phyloP scores from a whole-genome alignment of 2,113 vertebrate genomes.

The Indicator maculatus region DNA sequence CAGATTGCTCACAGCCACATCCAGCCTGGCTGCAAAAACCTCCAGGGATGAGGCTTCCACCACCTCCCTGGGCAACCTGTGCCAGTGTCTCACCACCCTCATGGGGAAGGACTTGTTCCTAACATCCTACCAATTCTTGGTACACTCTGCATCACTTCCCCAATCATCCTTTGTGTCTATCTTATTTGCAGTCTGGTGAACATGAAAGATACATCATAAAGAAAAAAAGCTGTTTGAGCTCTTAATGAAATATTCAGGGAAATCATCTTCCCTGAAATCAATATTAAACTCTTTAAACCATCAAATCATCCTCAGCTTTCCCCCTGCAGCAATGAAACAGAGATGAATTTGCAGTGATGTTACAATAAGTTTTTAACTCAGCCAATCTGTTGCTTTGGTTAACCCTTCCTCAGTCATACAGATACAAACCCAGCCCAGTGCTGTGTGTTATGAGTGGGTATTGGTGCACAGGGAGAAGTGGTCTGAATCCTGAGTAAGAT shows the following conservation, averaged over 20 bases:
- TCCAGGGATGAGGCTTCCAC: too few species aligned
- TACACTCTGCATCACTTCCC: neutral
- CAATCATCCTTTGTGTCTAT: neutral
- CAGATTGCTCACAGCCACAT: too few species aligned
- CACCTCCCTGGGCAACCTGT: too few species aligned
- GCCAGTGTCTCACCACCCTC: too few species aligned
- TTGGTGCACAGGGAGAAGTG: neutral
- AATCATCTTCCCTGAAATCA: neutral
- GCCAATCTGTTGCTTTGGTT: neutral
- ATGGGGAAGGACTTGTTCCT: too few species aligned
- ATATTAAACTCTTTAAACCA: neutral
- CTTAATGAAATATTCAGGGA: slow-evolving; percentile 2
- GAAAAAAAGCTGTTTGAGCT: neutral
- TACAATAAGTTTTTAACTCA: neutral
- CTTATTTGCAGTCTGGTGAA: neutral
- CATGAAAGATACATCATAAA: neutral
- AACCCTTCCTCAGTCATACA: neutral
- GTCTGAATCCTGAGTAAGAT: neutral
- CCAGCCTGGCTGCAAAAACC: too few species aligned
- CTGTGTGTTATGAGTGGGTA: neutral
- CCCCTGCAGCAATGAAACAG: neutral
- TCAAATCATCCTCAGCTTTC: neutral
- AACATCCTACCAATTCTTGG: neutral
- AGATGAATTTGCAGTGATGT: neutral
- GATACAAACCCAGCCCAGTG: neutral